Evolutionary conservation across 2,888 invertebrate genomes (phyloP), one percentile per base, ranked within the genome.

Genomic region (Endotricha flammealis): DNA sequence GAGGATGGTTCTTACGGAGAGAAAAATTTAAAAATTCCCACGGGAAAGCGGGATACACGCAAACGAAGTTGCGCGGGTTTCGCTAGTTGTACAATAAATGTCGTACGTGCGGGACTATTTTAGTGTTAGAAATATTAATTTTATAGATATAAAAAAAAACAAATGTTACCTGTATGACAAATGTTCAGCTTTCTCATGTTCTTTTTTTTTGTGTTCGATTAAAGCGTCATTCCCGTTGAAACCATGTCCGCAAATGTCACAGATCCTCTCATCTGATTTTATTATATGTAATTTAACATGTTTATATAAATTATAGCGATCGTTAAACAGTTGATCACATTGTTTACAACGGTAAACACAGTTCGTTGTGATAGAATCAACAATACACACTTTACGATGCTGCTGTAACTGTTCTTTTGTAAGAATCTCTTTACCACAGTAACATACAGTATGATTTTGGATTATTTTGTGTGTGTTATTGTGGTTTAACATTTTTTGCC

Each of bases 231-330:
- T 55, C 0, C 77, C 74, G 13, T 55, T 45, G 35, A 77, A 79
- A 0, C 42, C 58, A 12, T 77, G 79, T 1, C 80, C 74, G 38
- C 85, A 85, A 14, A 77, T 57, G 51, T 81, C 80, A 63, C 85
- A 85, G 9, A 69, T 53, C 20, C 53, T 70, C 38, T 73, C 64
- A 4, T 74, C 63, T 1, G 64, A 47, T 34, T 75, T 76, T 2
- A 69, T 42, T 3, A 86, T 46, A 55, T 87, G 87, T 3, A 61
- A 48, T 44, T 70, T 80, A 0, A 70, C 83, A 62, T 87, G 87
- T 23, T 61, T 66, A 37, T 78, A 86, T 1, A 87, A 36, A 9
- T 67, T 64, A 23, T 74, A 70, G 39, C 79, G 53, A 16, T 82
- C 75, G 47, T 63, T 71, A 25, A 80, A 87, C 0, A 62, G 64